Base-by-base conservation (phyloP, 2,888 invertebrate species). In the Stenichneumon culpator region DNA sequence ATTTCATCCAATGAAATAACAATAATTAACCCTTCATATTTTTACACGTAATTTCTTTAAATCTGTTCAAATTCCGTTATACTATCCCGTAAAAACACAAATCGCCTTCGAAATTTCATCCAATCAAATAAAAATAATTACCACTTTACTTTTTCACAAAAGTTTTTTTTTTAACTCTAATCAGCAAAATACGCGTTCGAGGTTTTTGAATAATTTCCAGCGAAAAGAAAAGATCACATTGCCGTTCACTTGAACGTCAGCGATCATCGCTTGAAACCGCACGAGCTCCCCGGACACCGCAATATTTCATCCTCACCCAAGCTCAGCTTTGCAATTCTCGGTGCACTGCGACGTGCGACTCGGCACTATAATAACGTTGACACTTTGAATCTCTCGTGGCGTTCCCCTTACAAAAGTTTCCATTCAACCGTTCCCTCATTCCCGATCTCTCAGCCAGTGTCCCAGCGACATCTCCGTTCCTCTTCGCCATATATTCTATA, bases 361-460 rank as follows among this genome's bases (percentile, higher is more conserved):
- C 84, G 72, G 79, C 84, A 86, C 87, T 87, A 87, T 87, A 89
- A 88, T 87, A 89, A 87, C 89, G 88, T 88, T 89, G 88, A 88
- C 88, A 86, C 88, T 65, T 83, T 70, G 89, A 89, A 89, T 89
- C 87, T 89, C 89, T 84, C 84, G 87, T 87, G 87, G 88, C 87
- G 87, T 60, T 73, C 60, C 25, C 16, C 39, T 11, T 14, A 28
- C 44, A 47, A 74, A 74, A 63, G 47, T 47, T 74, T 28, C 50
- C 63, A 74, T 74, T 74, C 28, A 74, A 50, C 44, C 7, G 39
- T 28, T 28, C 60, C 2, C 28, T 50, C 63, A 19, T 39, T 32
- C 50, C n/a, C 54, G 16, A 19, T 36, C 39, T 47, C 47, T 63
- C 63, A 0, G 19, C 6, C 52, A 54, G 44, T 36, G 19, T 54